Conservation (phyloP, 2,113 vertebrate species). For the Aegithalos caudatus region DNA sequence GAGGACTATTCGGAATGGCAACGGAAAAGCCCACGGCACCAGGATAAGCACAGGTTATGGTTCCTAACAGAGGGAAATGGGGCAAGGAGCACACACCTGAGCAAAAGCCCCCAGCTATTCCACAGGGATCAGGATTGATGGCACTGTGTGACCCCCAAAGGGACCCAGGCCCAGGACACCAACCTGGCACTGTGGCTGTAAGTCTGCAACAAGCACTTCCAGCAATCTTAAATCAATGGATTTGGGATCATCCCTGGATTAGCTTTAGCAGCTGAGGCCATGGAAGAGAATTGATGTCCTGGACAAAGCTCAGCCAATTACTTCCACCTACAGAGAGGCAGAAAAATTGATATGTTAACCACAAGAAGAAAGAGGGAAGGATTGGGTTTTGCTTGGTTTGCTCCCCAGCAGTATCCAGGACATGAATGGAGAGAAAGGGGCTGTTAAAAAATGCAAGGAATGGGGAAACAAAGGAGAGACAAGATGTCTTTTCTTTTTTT, state of each 20-base stretch:
- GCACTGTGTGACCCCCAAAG: rapidly evolving
- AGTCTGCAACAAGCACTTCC: background rate
- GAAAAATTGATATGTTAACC: background rate
- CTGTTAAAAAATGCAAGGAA: background rate
- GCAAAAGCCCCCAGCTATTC: background rate
- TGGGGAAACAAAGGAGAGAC: constrained; percentile 31
- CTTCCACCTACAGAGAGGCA: background rate
- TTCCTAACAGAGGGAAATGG: background rate
- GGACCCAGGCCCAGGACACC: background rate
- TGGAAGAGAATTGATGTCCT: background rate
- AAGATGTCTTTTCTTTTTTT: constrained; percentile 52
- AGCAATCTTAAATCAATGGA: background rate
- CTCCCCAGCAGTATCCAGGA: background rate
- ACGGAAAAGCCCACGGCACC: background rate
- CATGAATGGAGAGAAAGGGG: background rate
- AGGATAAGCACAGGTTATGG: rapidly evolving
- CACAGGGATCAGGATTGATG: rapidly evolving
- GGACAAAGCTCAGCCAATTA: background rate
- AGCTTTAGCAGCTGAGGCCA: background rate
- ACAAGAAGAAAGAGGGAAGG: background rate
- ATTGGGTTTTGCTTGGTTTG: background rate
- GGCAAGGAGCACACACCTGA: background rate
- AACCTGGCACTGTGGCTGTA: background rate
- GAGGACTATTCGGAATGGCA: background rate
- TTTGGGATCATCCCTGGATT: background rate